phyloP scores from a whole-genome alignment of 2,888 invertebrate genomes.

The Tinea semifulvella region DNA sequence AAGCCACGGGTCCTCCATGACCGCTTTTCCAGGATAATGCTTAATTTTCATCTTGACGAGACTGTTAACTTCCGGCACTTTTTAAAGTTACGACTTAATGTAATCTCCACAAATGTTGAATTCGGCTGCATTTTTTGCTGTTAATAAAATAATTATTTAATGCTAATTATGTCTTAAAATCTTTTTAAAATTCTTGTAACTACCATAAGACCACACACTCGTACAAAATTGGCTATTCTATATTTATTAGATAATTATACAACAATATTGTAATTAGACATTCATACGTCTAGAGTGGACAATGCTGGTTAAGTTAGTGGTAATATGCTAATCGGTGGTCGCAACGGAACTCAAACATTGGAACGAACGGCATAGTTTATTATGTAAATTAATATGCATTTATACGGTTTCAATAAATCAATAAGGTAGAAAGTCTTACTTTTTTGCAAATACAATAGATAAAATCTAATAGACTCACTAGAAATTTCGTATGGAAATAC shows the following conservation, averaged over 20 bases:
- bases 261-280: background rate
- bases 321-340: constrained; percentile 4
- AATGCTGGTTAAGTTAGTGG: background rate
- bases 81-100: background rate
- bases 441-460: background rate
- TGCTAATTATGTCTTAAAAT: no score
- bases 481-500: background rate
- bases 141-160: no score
- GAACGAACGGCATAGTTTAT: constrained; percentile 13
- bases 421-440: background rate
- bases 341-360: constrained; percentile 13
- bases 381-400: constrained; percentile 12
- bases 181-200: no score
- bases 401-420: background rate
- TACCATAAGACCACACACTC: no score
- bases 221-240: no score
- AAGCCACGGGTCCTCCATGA: constrained; percentile 78
- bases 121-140: no score
- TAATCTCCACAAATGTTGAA: no score
- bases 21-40: constrained; percentile 85
- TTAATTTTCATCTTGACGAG: constrained; percentile 76
- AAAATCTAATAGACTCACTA: background rate
- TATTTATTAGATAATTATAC: background rate
- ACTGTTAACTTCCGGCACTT: background rate
- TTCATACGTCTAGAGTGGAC: constrained; percentile 2